Base-by-base conservation (phyloP, 2,113 vertebrate genomes). In the Sisor rabdophorus region DNA sequence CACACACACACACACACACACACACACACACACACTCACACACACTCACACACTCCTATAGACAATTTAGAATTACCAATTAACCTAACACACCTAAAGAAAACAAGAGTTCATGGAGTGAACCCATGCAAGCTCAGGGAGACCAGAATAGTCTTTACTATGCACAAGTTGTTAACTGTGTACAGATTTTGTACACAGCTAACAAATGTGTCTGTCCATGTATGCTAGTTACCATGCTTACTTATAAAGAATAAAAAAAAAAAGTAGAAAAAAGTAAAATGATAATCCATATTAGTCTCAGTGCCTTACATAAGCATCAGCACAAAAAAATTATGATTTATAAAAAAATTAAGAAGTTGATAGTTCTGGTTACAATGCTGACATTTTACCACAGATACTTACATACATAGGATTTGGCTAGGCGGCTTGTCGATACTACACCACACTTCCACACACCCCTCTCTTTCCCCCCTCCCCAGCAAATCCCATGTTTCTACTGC, bases 331-430 rank as follows among this genome's bases (percentile, higher is more conserved):
- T 75, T 71, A 81, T 77, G 75, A 80, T 67, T 83, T 19, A 52
- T 28, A 24, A 65, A 53, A 73, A 74, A 73, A 78, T 77, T 77
- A 77, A 81, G 59, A 67, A 30, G 61, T 65, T 16, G 69, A 28
- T 73, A 73, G 80, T 67, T 79, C 48, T 59, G 73, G 55, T 52
- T 85, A 16, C n/a, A 71, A 79, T 59, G 76, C 69, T 73, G 82
- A 60, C 4, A 75, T 22, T 76, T 80, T 36, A 52, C 11, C 11
- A 17, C 22, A 67, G 79, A 85, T 86, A 79, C 79, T 87, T 82
- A 87, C 86, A 77, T 56, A 69, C 32, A 55, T 50, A 19, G 72
- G 64, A 48, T 68, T 67, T 72, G 56, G 22, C 40, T n/a, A 16
- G 56, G 32, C 19, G 19, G 61, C 54, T 44, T 60, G 40, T 73